Evolutionary conservation across 2,113 vertebrate genomes (phyloP), one percentile per base, ranked within the genome.

Genomic region (Felis chaus): DNA sequence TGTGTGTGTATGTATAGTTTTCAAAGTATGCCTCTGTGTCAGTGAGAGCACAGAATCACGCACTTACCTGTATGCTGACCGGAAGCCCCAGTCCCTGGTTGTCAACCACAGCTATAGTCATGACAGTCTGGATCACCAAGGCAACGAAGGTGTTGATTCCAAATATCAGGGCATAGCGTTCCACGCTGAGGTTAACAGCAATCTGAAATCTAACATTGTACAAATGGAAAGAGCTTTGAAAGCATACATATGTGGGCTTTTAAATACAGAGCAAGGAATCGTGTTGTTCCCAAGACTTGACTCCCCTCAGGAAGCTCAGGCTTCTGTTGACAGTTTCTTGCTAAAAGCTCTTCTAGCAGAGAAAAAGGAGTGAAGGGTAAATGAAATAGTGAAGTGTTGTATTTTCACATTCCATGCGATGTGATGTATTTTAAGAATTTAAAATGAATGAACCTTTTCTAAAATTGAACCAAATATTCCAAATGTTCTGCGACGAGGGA

Each of bases 101-200:
- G 97, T 99, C 99, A 48, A 99, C 99, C 0, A 99, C 98, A 0
- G 99, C 91, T 18, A 98, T 89, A 0, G 99, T 99, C 73, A 99
- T 76, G 74, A 99, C 90, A 1, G 99, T 99, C 98, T 99, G 99
- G 39, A 99, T 98, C 89, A 94, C 92, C 97, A 99, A 95, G 3
- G 99, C 99, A 63, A 98, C 23, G 18, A 99, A 99, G 74, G 97
- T 99, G 97, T 99, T 99, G 55, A 98, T 98, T 19, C 99, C 99
- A 90, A 99, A 99, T 45, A 99, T 98, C 66, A 99, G 98, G 21
- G 99, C 99, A 0, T 99, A 99, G 81, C 98, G 98, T 82, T 99
- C 99, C 98, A 99, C 98, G 31, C 98, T 98, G 89, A 99, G 98
- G 41, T 97, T 99, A 41, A 98, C 73, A 1, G 99, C 99, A 5